phyloP scores from a whole-genome alignment of 2,888 invertebrate species.

The Agrilus cyanescens region DNA sequence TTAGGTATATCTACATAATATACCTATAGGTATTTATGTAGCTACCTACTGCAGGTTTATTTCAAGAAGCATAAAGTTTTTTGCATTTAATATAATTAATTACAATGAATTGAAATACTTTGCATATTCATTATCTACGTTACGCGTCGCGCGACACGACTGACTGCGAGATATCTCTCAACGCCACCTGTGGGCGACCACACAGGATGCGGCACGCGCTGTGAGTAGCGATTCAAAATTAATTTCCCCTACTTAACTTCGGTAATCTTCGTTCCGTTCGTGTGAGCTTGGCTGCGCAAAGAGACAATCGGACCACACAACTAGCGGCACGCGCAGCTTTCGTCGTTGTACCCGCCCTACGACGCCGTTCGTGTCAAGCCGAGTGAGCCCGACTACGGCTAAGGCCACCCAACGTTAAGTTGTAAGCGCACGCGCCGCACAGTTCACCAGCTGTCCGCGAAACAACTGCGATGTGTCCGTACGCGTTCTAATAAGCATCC shows the following conservation, averaged over 20 bases:
- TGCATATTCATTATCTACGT: no score
- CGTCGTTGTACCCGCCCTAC: slow-evolving; percentile 34
- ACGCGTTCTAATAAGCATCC: slow-evolving; percentile 52
- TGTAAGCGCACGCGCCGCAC: slow-evolving; percentile 16
- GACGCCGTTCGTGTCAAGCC: slow-evolving; percentile 22
- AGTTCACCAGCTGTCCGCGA: slow-evolving; percentile 17
- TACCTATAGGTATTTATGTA: no score
- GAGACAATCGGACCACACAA: slow-evolving; percentile 50
- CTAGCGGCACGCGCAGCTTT: slow-evolving; percentile 63
- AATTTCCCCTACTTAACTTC: slow-evolving; percentile 13
- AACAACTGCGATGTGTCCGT: slow-evolving; percentile 43
- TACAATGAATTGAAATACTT: no score
- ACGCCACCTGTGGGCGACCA: slow-evolving; percentile 11
- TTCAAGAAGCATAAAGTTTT: no score
- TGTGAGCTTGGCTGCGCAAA: slow-evolving; percentile 22
- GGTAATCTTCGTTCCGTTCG: slow-evolving; percentile 17
- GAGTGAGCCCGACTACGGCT: slow-evolving; percentile 16
- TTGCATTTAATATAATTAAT: no score
- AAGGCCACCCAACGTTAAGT: slow-evolving; percentile 3
- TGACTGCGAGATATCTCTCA: neutral
- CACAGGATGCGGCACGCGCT: slow-evolving; percentile 25
- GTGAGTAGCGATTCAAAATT: slow-evolving; percentile 17
- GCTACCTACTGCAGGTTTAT: no score
- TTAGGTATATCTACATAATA: no score
- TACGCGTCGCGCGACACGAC: no score